Percentiles rank a stretch among this genome's conserved stretches.
These are phyloP conservation scores for Phataginus tricuspis DNA, from an alignment of 2,797 vertebrate species.

Conservation along the genomic window DNA sequence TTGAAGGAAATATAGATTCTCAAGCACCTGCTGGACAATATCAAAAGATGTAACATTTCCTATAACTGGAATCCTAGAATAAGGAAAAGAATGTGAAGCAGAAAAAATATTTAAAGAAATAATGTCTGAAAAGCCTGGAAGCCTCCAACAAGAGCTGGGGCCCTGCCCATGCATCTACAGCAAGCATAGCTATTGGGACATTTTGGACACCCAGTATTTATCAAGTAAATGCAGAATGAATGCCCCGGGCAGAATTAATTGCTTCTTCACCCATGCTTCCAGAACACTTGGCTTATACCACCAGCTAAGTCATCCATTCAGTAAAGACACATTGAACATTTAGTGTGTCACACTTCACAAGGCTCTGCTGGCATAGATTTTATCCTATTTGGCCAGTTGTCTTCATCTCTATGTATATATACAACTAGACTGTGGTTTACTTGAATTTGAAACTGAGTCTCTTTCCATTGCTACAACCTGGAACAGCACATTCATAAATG, in stretches of 20 bases:
- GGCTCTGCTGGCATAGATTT: neutral
- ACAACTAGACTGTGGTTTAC: neutral
- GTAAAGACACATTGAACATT: neutral
- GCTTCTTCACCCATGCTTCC: neutral
- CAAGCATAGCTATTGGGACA: neutral
- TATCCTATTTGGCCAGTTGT: neutral
- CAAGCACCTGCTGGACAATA: neutral
- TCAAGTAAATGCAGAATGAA: conserved; percentile 5
- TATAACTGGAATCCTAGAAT: neutral
- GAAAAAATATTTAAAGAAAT: neutral
- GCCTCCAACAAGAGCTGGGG: neutral
- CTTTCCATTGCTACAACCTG: conserved; percentile 13
- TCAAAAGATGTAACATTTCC: neutral
- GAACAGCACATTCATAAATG: neutral
- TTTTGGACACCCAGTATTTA: neutral
- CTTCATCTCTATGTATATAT: neutral
- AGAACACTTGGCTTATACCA: neutral
- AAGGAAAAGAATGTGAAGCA: neutral
- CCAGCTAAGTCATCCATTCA: neutral
- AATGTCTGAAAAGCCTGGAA: neutral
- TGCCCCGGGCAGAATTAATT: conserved; percentile 7
- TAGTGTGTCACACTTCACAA: neutral
- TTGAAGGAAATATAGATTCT: neutral
- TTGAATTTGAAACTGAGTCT: conserved; percentile 6
- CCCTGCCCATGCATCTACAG: neutral